Evolutionary conservation across 2,888 invertebrate genomes (phyloP).

Genomic region (Colletes collaris): DNA sequence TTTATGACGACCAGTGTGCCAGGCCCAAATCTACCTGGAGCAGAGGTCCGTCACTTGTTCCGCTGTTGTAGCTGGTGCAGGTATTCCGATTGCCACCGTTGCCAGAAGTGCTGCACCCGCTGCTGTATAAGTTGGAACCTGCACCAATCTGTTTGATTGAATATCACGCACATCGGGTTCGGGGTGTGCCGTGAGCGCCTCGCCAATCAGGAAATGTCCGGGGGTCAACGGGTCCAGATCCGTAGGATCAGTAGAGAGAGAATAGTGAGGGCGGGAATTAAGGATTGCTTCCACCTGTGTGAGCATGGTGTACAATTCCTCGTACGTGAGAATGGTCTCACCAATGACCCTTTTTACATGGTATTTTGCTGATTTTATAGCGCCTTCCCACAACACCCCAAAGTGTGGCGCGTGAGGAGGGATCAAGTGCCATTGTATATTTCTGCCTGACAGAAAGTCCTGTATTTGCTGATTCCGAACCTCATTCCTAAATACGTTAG

Average conservation of each 20-base stretch:
- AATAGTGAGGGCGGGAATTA: too few relatives aligned
- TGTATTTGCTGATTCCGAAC: neutral
- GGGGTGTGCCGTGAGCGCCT: neutral
- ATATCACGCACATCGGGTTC: constrained; percentile 1
- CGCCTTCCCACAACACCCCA: neutral
- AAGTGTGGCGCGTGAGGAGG: neutral
- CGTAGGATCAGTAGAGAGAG: too few relatives aligned
- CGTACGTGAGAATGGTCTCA: neutral
- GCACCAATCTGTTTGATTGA: neutral
- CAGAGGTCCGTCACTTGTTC: constrained; percentile 20
- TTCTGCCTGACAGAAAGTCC: neutral
- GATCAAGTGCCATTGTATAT: neutral
- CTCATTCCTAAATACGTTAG: neutral
- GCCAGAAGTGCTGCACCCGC: constrained; percentile 63
- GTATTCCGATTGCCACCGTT: constrained; percentile 53
- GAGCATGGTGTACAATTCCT: neutral
- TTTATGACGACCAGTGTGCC: constrained; percentile 26
- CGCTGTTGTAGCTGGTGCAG: constrained; percentile 36
- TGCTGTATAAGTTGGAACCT: constrained; percentile 48
- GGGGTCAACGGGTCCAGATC: too few relatives aligned
- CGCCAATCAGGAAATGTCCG: too few relatives aligned
- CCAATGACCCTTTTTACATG: neutral
- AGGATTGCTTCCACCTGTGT: neutral
- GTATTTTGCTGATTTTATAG: neutral
- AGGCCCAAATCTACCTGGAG: neutral